A percentile compares a stretch with the other conserved stretches of the same genome.
phyloP scores from a whole-genome alignment of 1,140 invertebrate species.

The Pogonomyrmex californicus region DNA sequence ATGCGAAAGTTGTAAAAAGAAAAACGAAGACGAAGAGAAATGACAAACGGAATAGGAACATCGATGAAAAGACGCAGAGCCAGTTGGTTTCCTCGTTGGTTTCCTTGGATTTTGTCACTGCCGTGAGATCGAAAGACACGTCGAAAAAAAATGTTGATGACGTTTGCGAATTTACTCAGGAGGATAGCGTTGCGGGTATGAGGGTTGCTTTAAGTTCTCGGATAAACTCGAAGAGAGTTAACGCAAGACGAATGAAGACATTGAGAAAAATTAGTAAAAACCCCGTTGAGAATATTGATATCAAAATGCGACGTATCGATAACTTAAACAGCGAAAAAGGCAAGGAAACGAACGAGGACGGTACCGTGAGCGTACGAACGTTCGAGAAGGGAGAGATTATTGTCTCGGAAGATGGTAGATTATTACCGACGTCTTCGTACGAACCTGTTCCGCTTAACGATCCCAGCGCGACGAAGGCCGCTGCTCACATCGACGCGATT shows the following conservation, averaged over 20 bases:
- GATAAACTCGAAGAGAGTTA: conserved; percentile 75
- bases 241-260: conserved; percentile 65
- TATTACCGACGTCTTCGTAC: conserved; percentile 78
- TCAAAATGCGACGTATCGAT: conserved; percentile 54
- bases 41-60: conserved; percentile 60
- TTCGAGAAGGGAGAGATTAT: conserved; percentile 85
- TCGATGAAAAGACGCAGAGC: conserved; percentile 43
- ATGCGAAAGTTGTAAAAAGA: conserved; percentile 26
- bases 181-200: conserved; percentile 86
- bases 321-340: conserved; percentile 52
- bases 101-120: conserved; percentile 50
- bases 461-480: background rate
- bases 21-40: conserved; percentile 44
- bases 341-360: conserved; percentile 56
- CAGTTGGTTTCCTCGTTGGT: conserved; percentile 64
- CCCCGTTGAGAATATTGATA: conserved; percentile 64
- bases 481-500: background rate
- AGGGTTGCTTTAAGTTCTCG: conserved; percentile 86
- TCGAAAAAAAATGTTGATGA: conserved; percentile 67
- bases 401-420: conserved; percentile 83
- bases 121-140: conserved; percentile 38
- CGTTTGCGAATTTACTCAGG: conserved; percentile 83
- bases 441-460: conserved; percentile 66
- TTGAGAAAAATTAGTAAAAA: conserved; percentile 43
- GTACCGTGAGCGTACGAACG: conserved; percentile 77